Base-by-base conservation (phyloP, 2,888 invertebrate genomes). In the Eurois occulta region DNA sequence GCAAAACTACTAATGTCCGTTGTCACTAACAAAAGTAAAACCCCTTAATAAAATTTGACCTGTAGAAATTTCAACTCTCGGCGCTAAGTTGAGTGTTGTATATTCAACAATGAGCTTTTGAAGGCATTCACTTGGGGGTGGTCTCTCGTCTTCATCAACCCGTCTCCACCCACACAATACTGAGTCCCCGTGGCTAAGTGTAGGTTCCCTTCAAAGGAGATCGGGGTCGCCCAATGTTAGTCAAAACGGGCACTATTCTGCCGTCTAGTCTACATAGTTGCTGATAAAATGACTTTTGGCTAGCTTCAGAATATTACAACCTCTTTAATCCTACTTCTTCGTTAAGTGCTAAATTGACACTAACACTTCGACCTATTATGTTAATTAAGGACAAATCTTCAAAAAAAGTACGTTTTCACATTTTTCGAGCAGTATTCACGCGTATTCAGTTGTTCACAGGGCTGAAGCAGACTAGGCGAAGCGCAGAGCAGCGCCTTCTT, bases 211-310 rank as follows among this genome's bases (percentile, higher is more conserved):
- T 52, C 24, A 24, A n/a, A 55, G 55, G 62, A 62, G 35, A 10
- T 35, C 13, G 16, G 64, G n/a, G 13, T 38, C 38, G 64, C 41
- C n/a, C n/a, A n/a, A n/a, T 41, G n/a, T 41, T 41, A n/a, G 41
- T 65, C 1, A 65, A 65, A 65, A 65, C 65, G 41, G 65, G 41
- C 65, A 65, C 16, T 69, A 69, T 38, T 52, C 41, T 72, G 66
- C 41, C 58, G n/a, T 72, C 82, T 85, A 81, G 18, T 72, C 77
- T 82, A 81, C 43, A 41, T 69, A 76, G 8, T 76, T 46, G n/a
- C n/a, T 48, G 46, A 46, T 66, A 58, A 68, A n/a, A 24, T 35
- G 82, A 83, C 86, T 83, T 85, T 76, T 85, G 82, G 82, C 83
- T 83, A 77, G 24, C 86, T 85, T 81, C 85, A 64, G 65, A 77